phyloP scores from a whole-genome alignment of 2,888 invertebrate genomes.

The Leptarthrus brevirostris region DNA sequence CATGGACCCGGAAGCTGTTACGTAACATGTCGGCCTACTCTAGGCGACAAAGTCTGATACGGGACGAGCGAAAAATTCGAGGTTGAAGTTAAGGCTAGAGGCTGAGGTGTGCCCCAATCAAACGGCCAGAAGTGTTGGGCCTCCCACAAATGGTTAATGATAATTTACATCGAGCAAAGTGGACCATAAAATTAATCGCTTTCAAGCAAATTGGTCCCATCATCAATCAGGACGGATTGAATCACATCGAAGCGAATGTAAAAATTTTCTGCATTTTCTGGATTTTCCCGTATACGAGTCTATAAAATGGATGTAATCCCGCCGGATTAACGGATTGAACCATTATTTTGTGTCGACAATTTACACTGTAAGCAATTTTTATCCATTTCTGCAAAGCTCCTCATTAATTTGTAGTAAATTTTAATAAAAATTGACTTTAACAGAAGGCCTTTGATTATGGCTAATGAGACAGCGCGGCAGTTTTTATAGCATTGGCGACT shows the following conservation, averaged over 20 bases:
- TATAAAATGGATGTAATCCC: constrained; percentile 39
- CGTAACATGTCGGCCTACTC: not conserved
- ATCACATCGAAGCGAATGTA: constrained; percentile 8
- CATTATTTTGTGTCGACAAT: constrained; percentile 43
- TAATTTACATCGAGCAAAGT: constrained; percentile 37
- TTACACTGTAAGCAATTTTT: constrained; percentile 36
- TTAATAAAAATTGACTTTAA: constrained; percentile 30
- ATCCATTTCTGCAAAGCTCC: constrained; percentile 27
- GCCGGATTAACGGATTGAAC: constrained; percentile 32
- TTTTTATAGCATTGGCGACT: no score
- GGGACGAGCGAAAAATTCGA: not conserved
- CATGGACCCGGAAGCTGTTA: constrained; percentile 19
- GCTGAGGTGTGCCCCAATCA: constrained; percentile 20
- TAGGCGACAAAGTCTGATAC: not conserved
- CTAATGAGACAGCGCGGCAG: constrained; percentile 27
- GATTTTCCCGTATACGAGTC: no score
- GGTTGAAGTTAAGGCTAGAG: no score
- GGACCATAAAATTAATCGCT: constrained; percentile 49
- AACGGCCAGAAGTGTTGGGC: constrained; percentile 12
- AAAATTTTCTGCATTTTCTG: constrained; percentile 7
- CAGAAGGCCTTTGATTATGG: constrained; percentile 23
- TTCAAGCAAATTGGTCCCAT: constrained; percentile 42
- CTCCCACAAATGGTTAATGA: constrained; percentile 37
- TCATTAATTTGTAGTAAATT: constrained; percentile 41
- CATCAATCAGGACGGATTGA: constrained; percentile 39